These are phyloP conservation scores for Stichopus horrens DNA, from an alignment of 53 echinoderm and acorn worm species.

Conservation along the genomic window DNA sequence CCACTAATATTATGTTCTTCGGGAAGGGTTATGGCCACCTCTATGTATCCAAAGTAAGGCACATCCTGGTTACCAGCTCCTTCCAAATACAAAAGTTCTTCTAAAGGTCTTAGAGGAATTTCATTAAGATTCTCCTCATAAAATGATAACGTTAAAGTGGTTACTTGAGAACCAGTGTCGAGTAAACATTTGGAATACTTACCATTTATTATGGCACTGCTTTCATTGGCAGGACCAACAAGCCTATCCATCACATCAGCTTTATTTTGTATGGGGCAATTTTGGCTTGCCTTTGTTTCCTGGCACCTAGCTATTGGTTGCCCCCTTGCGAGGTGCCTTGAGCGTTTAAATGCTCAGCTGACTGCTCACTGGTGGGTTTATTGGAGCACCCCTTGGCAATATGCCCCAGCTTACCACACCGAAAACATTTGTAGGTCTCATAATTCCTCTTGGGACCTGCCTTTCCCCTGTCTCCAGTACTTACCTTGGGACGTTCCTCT, in stretches of 20 bases:
- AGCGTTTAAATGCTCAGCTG: neutral
- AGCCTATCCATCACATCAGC: neutral
- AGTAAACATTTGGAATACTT: neutral
- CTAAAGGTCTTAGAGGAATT: neutral
- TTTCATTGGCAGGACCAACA: conserved; percentile 30
- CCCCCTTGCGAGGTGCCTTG: conserved; percentile 18
- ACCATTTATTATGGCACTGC: conserved; percentile 15
- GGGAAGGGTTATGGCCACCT: neutral
- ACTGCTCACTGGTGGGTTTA: conserved; percentile 4
- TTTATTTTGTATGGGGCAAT: neutral
- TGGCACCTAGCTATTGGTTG: conserved; percentile 16
- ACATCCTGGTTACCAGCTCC: conserved; percentile 42
- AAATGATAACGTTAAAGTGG: conserved; percentile 14
- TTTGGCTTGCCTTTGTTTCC: neutral
- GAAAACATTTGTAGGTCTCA: neutral
- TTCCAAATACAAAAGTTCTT: conserved; percentile 2
- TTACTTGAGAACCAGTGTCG: conserved; percentile 44
- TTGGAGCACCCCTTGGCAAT: neutral
- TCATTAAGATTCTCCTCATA: neutral
- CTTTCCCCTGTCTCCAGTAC: neutral
- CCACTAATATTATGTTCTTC: neutral
- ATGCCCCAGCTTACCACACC: conserved; percentile 8
- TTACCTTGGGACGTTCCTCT: too few species aligned
- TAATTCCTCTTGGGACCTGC: neutral
- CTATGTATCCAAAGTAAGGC: conserved; percentile 40